Base-by-base conservation (phyloP, 2,113 vertebrate genomes). In the Petromus typicus region DNA sequence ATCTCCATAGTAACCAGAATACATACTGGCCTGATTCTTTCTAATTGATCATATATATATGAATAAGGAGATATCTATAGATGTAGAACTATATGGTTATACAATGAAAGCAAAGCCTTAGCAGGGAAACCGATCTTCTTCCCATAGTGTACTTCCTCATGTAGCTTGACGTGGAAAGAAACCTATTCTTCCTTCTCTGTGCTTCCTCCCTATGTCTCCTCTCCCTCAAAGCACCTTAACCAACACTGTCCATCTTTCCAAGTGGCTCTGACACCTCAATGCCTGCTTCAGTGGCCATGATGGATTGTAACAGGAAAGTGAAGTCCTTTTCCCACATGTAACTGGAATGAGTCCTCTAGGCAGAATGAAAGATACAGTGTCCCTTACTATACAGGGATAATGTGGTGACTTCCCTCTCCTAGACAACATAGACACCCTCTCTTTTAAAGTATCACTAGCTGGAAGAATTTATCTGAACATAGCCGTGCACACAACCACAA, bases 1-100 rank as follows among this genome's bases (percentile, higher is more conserved):
- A 80, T 98, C 93, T 97, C 98, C 96, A 98, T 97, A 96, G 98
- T 97, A 98, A 98, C 98, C 66, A 56, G 71, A 96, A 92, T 75
- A 91, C 64, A 87, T 84, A 97, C 86, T 78, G 90, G 64, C 37
- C 63, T 96, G 75, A 90, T 89, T 93, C 57, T 92, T 45, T 97
- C 51, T 97, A 96, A 98, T 81, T 97, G 94, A 94, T 96, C 48
- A 5, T 20, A 56, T 18, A 45, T 32, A 37, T 37, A 56, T 56
- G 54, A 56, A 56, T 51, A 51, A 51, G 48, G 48, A 51, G 10
- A 51, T 51, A 51, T 51, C 48, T 51, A 96, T 96, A 90, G 22
- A 48, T 79, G 14, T 54, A n/a, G n/a, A 67, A 1, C 5, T 32
- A 16, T 20, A 34, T 61, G 32, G 27, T n/a, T 59, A 45, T n/a